Evolutionary conservation across 1,140 invertebrate species (phyloP).

Genomic region (Caenorhabditis elegans): DNA sequence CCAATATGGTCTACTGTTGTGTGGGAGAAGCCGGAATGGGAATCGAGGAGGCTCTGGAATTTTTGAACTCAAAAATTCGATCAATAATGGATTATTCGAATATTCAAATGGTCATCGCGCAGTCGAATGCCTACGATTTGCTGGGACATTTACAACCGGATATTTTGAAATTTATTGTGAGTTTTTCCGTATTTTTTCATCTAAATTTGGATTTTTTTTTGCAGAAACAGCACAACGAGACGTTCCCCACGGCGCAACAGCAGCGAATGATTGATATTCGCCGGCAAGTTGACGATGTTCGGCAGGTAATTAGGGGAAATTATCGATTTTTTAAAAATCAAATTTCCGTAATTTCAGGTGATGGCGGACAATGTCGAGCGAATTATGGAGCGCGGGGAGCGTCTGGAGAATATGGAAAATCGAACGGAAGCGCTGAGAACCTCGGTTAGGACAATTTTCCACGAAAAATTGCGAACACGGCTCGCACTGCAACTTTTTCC

Average conservation of each 20-base stretch:
- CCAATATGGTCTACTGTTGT: neutral
- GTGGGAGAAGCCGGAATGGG: neutral
- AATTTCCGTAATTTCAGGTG: slow-evolving; percentile 7
- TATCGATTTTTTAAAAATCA: neutral
- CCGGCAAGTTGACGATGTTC: neutral
- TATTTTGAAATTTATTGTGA: slow-evolving; percentile 21
- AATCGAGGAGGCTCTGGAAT: neutral
- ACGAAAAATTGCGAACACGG: neutral
- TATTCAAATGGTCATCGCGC: slow-evolving; percentile 2
- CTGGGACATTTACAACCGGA: neutral
- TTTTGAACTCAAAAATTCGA: slow-evolving; percentile 1
- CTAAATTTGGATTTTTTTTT: too few species aligned
- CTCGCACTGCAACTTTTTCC: too few species aligned
- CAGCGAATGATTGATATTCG: slow-evolving; percentile 13
- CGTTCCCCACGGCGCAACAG: neutral
- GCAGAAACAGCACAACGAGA: slow-evolving; percentile 9
- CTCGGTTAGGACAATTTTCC: neutral
- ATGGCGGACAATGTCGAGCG: slow-evolving; percentile 38
- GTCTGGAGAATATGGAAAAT: slow-evolving; percentile 28
- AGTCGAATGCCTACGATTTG: neutral
- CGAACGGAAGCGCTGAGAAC: slow-evolving; percentile 10
- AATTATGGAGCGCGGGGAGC: slow-evolving; percentile 35
- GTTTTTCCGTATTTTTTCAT: neutral
- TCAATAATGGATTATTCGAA: neutral
- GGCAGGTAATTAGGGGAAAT: neutral